phyloP scores from a whole-genome alignment of 2,888 invertebrate genomes.

The Xestia c-nigrum region DNA sequence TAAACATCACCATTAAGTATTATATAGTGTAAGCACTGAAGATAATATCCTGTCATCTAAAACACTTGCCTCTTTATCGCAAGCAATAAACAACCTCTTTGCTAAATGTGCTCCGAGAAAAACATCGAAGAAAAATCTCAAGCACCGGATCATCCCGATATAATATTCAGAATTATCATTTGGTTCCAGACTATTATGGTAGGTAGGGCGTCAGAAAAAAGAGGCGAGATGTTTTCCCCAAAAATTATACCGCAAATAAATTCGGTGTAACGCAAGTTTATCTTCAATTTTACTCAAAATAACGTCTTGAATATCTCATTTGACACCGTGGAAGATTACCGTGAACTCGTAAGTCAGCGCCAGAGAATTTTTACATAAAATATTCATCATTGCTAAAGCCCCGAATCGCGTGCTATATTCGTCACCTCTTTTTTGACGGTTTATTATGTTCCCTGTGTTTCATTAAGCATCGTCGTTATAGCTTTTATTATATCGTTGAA shows the following conservation, averaged over 20 bases:
- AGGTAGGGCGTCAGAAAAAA: conserved; percentile 53
- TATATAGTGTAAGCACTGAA: not conserved
- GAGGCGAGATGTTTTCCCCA: conserved; percentile 43
- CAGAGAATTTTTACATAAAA: conserved; percentile 78
- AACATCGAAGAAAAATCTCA: conserved; percentile 19
- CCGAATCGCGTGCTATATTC: conserved; percentile 70
- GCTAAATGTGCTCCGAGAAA: conserved; percentile 7
- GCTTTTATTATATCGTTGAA: conserved; percentile 71
- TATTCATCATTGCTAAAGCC: conserved; percentile 79
- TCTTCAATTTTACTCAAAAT: conserved; percentile 75
- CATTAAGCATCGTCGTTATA: conserved; percentile 71
- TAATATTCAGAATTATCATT: conserved; percentile 59
- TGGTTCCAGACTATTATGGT: conserved; percentile 52
- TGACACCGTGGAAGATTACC: conserved; percentile 76
- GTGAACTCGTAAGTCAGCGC: conserved; percentile 66
- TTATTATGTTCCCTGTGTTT: conserved; percentile 70
- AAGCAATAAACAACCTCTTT: conserved; percentile 17
- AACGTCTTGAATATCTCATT: conserved; percentile 80
- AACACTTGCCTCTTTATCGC: conserved; percentile 17
- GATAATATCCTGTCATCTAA: conserved; percentile 6
- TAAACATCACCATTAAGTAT: not conserved
- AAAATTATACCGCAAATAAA: conserved; percentile 67
- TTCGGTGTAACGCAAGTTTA: conserved; percentile 69
- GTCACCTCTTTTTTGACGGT: conserved; percentile 70
- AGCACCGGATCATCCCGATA: conserved; percentile 30